Evolutionary conservation across 2,113 vertebrate genomes (phyloP).

Genomic region (Thinocorus orbignyianus): DNA sequence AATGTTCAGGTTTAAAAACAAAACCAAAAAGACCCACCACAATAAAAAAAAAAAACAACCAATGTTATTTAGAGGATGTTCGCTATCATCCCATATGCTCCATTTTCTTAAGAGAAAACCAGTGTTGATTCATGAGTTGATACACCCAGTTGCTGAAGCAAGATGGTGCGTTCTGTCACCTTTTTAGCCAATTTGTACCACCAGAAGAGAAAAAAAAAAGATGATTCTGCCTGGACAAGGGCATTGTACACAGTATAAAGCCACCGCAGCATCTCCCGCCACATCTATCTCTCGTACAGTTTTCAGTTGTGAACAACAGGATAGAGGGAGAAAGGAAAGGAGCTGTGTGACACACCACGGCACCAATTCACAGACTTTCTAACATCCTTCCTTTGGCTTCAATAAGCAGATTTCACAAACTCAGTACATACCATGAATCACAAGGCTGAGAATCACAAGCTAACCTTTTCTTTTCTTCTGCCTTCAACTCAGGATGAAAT

Average conservation of each 20-base stretch:
- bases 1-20: neutral
- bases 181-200: neutral
- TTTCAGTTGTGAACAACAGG: neutral
- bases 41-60: too few relatives aligned
- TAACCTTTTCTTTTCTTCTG: neutral
- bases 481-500: neutral
- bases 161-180: neutral
- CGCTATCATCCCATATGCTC: neutral
- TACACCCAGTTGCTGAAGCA: neutral
- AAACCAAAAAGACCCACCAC: too few relatives aligned
- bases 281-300: fast-evolving
- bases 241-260: fast-evolving
- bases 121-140: neutral
- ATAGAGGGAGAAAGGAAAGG: neutral
- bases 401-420: neutral
- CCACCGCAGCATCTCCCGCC: neutral
- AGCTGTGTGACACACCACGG: neutral
- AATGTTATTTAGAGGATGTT: neutral
- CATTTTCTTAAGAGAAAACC: neutral
- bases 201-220: neutral
- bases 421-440: neutral
- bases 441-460: neutral
- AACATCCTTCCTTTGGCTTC: neutral
- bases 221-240: neutral
- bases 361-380: neutral